Evolutionary conservation across 2,797 vertebrate species (phyloP), one percentile per base, ranked within the genome.

Genomic region (Carduelis carduelis): DNA sequence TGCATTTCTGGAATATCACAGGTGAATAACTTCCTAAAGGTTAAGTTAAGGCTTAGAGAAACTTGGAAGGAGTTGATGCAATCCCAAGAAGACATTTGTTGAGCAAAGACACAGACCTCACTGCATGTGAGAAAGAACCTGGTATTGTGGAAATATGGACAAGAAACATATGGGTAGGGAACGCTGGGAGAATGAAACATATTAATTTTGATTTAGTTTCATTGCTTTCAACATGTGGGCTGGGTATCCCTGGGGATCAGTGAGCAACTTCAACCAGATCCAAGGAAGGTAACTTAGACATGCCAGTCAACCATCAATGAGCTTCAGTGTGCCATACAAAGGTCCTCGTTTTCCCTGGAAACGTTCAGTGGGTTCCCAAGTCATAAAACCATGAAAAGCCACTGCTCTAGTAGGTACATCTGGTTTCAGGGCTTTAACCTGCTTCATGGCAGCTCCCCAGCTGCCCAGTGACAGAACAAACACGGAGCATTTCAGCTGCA

Each of bases 351-450:
- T 74, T 57, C 60, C 75, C 37, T 43, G 75, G 56, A 87, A 88
- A 93, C 2, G 4, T 74, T 89, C 43, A 71, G 37, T 27, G 49
- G 22, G 13, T 71, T 93, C 89, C 65, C 79, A 85, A 80, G 65
- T 17, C 76, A 93, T 71, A 90, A 88, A 95, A 94, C 60, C 79
- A 61, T 3, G 41, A 79, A 83, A 91, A 91, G 55, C 18, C 22
- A 17, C 68, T 56, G 57, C 72, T 95, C 85, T 75, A 91, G 89
- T 95, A 92, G 60, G 78, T 34, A 56, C 1, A 1, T 57, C 92
- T 94, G 86, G 41, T 71, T 85, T 90, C 84, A 87, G 41, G 14
- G 43, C 77, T 96, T 75, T 68, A 80, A 77, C 81, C 93, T 95
- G 91, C 59, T 95, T 93, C 93, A 61, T 83, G 84, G 91, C 92